A percentile compares a stretch with the other conserved stretches of the same genome.
Conservation (phyloP, 2,888 invertebrate genomes). For the Limenitis camilla region DNA sequence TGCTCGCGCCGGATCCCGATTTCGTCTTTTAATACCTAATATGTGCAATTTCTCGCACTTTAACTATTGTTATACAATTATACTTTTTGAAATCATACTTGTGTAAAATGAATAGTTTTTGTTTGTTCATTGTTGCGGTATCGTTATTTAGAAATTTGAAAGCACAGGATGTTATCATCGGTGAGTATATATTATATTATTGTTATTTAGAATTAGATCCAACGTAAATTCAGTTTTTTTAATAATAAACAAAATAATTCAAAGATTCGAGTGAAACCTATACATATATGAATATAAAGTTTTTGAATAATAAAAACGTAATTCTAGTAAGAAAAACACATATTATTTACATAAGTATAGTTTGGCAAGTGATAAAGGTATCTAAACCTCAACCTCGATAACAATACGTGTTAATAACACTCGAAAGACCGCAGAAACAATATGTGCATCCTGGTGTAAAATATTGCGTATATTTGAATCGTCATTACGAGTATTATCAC, state of each 20-base stretch:
- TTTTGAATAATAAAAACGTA: too few species aligned
- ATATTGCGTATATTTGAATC: too few species aligned
- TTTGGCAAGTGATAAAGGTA: too few species aligned
- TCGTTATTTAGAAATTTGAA: slow-evolving; percentile 33
- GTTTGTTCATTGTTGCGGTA: slow-evolving; percentile 33
- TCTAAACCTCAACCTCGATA: slow-evolving; percentile 1
- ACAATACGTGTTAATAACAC: neutral
- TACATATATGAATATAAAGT: too few species aligned
- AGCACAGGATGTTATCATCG: slow-evolving; percentile 48
- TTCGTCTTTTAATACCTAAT: slow-evolving; percentile 39
- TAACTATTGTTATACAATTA: slow-evolving; percentile 9
- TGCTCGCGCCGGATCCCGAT: slow-evolving; percentile 44
- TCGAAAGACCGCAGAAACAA: slow-evolving; percentile 2
- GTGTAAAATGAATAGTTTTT: slow-evolving; percentile 39
- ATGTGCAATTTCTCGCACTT: slow-evolving; percentile 25
- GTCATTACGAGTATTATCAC: neutral
- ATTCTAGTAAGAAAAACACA: too few species aligned
- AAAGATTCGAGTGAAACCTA: too few species aligned
- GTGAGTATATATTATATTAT: slow-evolving; percentile 33
- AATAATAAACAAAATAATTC: too few species aligned
- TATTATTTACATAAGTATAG: too few species aligned
- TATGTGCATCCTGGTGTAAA: neutral
- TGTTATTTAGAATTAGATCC: too few species aligned
- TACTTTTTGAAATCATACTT: slow-evolving; percentile 6
- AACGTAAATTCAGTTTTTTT: too few species aligned